These are phyloP conservation scores for Atherinosoma microstoma DNA, from an alignment of 2,797 vertebrate genomes.

Conservation along the genomic window DNA sequence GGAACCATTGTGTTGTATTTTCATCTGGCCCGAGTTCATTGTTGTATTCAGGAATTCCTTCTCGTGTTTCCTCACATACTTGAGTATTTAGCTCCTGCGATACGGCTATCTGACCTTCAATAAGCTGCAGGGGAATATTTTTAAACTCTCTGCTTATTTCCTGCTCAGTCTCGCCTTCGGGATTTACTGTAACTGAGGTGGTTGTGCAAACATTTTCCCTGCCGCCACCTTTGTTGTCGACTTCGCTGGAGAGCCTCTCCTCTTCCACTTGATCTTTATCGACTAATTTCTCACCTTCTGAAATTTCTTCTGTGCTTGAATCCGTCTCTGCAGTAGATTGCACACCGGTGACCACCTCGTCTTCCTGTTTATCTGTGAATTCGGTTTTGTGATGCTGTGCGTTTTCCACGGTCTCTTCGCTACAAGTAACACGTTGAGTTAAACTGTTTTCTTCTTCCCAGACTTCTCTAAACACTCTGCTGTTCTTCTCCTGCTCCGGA, in stretches of 20 bases:
- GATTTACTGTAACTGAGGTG: slow-evolving; percentile 29
- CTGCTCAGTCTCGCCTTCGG: slow-evolving; percentile 47
- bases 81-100: slow-evolving; percentile 34
- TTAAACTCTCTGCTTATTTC: slow-evolving; percentile 54
- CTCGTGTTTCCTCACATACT: slow-evolving; percentile 59
- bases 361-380: slow-evolving; percentile 20
- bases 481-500: not conserved
- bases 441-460: slow-evolving; percentile 9
- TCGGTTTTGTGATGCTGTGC: not conserved
- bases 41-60: slow-evolving; percentile 73
- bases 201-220: slow-evolving; percentile 2
- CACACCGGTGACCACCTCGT: slow-evolving; percentile 7
- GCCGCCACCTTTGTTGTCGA: not conserved
- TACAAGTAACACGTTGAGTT: not conserved
- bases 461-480: not conserved
- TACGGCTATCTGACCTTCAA: slow-evolving; percentile 49
- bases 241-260: slow-evolving; percentile 1
- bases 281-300: slow-evolving; percentile 2
- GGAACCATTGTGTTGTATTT: slow-evolving; percentile 66
- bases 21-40: slow-evolving; percentile 58
- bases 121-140: slow-evolving; percentile 36
- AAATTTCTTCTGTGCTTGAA: not conserved
- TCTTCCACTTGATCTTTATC: slow-evolving; percentile 15
- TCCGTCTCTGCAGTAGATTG: slow-evolving; percentile 18
- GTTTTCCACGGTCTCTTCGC: not conserved